Base-by-base conservation (phyloP, 2,797 vertebrate species). In the Crocodylus rhombifer region DNA sequence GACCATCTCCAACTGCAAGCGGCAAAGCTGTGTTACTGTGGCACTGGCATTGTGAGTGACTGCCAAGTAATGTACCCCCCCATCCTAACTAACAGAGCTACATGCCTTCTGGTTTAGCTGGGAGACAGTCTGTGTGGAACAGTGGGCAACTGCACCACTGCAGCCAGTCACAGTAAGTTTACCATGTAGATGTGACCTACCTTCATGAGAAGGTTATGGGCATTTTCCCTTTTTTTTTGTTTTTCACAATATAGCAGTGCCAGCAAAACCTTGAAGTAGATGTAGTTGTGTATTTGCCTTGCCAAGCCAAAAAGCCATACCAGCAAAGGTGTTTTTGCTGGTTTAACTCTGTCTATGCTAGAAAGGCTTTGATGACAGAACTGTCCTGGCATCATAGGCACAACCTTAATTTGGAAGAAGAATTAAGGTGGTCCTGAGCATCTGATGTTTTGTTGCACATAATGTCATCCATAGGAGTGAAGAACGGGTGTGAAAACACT, bases 281-380 rank as follows among this genome's bases (percentile, higher is more conserved):
- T 77, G 2, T n/a, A 25, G 15, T 79, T 61, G 25, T 9, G 60
- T 82, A n/a, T 75, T 64, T 62, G 25, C 51, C 64, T 15, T 71
- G 23, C n/a, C 33, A 77, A 71, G 55, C 7, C 25, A 17, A 14
- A 4, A 23, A 91, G 4, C 12, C 77, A 1, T 30, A 0, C 0
- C 67, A 69, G 33, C 7, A 57, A 73, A 9, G 60, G 67, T 33
- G 36, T 20, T 42, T 71, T 42, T 71, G 13, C 56, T 51, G 8
- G 5, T 82, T 10, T 91, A 84, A 87, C 25, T 15, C 7, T 14
- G 3, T 74, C 67, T 60, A 14, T 51, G 10, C 61, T 61, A 73
- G 78, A 36, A 58, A 11, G 28, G 14, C 80, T 83, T 80, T 56
- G 28, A 26, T 77, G 69, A n/a, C n/a, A 4, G 60, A 84, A 71